Evolutionary conservation across 1,140 invertebrate species (phyloP).

Genomic region (Schlechtendalia chinensis): DNA sequence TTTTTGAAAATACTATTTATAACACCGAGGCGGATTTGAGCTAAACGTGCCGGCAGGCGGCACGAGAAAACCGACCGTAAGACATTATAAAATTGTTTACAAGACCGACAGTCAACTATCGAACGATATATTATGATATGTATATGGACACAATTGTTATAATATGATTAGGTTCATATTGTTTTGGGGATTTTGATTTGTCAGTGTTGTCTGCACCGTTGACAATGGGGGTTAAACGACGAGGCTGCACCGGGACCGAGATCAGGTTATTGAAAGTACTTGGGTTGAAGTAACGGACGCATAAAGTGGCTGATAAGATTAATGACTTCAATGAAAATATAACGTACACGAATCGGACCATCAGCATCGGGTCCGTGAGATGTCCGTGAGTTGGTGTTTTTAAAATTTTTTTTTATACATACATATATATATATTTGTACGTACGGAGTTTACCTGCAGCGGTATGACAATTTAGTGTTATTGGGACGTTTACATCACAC

Average conservation of each 20-base stretch:
- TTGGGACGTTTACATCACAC: conserved; percentile 2
- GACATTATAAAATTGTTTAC: no score
- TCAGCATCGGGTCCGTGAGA: not conserved
- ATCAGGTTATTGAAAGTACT: not conserved
- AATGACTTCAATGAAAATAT: conserved; percentile 11
- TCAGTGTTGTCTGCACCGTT: not conserved
- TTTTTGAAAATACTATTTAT: no score
- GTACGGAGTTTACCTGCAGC: not conserved
- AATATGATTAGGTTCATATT: not conserved
- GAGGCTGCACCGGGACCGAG: not conserved
- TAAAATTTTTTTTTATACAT: not conserved
- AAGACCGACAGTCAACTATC: not conserved
- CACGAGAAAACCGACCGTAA: no score
- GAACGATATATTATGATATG: not conserved
- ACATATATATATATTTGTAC: not conserved
- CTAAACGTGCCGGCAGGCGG: no score
- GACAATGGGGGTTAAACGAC: conserved; percentile 2
- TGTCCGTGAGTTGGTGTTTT: conserved; percentile 24
- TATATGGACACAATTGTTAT: no score
- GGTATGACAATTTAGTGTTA: conserved; percentile 35
- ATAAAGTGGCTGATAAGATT: conserved; percentile 1
- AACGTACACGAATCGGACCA: not conserved
- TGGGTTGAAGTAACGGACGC: not conserved
- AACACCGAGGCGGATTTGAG: no score
- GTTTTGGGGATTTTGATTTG: not conserved